These are phyloP conservation scores for Rhynchopsitta pachyrhyncha DNA, from an alignment of 2,113 vertebrate genomes.

Conservation along the genomic window DNA sequence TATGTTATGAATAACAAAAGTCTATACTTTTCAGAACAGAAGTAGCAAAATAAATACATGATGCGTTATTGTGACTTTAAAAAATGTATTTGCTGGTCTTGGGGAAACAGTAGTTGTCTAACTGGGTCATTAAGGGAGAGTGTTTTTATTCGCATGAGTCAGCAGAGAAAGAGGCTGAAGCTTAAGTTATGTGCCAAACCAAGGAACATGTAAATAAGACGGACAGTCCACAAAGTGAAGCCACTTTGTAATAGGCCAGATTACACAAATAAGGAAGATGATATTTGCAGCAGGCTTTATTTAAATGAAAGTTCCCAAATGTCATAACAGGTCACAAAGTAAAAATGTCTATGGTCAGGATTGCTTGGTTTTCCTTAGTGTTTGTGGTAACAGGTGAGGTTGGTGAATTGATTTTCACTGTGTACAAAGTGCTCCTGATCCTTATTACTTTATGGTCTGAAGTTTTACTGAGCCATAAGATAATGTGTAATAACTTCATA, in stretches of 20 bases:
- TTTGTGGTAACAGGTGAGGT: background rate
- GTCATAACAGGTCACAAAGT: background rate
- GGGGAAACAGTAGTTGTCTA: background rate
- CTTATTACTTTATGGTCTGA: conserved; percentile 38
- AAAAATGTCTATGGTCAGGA: background rate
- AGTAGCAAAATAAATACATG: background rate
- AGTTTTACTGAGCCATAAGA: conserved; percentile 38
- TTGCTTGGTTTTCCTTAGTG: background rate
- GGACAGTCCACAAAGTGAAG: background rate
- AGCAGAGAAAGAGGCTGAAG: conserved; percentile 11
- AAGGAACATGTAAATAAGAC: conserved; percentile 18
- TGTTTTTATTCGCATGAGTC: conserved; percentile 32
- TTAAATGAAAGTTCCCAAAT: conserved; percentile 1
- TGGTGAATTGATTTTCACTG: conserved; percentile 1
- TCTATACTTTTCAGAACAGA: background rate
- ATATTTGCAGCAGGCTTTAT: background rate
- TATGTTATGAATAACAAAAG: background rate
- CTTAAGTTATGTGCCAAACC: background rate
- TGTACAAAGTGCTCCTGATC: background rate
- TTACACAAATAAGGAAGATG: background rate
- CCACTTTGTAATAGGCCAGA: background rate
- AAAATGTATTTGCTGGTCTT: background rate
- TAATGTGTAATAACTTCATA: conserved; percentile 57
- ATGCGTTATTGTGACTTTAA: background rate
- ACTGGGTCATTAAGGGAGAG: background rate